These are phyloP conservation scores for Lacerta agilis DNA, from an alignment of 2,797 vertebrate species.

Conservation along the genomic window DNA sequence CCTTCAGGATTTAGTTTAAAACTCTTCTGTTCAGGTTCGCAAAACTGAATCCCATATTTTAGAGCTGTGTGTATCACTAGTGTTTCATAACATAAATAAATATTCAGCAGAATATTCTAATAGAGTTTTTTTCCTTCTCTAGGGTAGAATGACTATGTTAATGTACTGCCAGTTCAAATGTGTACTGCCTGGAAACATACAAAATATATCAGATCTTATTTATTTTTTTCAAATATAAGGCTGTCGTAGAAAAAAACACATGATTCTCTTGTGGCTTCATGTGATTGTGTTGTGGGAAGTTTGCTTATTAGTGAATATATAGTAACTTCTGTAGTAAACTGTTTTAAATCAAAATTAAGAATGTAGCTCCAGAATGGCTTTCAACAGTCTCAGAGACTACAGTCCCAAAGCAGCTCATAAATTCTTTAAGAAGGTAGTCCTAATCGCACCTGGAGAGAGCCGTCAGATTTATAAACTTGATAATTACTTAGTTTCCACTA, in stretches of 20 bases:
- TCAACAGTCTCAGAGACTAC: not conserved
- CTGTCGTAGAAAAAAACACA: not conserved
- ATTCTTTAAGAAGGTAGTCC: not conserved
- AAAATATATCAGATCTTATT: not conserved
- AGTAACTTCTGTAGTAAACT: not conserved
- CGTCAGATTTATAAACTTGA: not conserved
- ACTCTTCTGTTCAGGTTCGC: no score
- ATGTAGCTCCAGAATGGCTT: not conserved
- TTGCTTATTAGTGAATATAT: not conserved
- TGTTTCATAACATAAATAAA: no score
- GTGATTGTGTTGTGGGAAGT: not conserved
- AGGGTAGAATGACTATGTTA: no score
- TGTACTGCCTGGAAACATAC: not conserved
- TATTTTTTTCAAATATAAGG: not conserved
- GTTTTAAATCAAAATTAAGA: not conserved
- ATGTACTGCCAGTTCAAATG: not conserved
- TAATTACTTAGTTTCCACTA: not conserved
- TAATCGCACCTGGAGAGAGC: not conserved
- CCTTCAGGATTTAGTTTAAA: no score
- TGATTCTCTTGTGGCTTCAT: not conserved
- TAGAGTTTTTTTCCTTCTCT: not conserved
- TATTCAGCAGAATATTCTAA: not conserved
- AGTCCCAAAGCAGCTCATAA: not conserved
- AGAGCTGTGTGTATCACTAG: no score
- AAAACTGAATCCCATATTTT: no score